Conservation (phyloP, 2,797 vertebrate genomes). For the Petrocephalus schoutedeni region DNA sequence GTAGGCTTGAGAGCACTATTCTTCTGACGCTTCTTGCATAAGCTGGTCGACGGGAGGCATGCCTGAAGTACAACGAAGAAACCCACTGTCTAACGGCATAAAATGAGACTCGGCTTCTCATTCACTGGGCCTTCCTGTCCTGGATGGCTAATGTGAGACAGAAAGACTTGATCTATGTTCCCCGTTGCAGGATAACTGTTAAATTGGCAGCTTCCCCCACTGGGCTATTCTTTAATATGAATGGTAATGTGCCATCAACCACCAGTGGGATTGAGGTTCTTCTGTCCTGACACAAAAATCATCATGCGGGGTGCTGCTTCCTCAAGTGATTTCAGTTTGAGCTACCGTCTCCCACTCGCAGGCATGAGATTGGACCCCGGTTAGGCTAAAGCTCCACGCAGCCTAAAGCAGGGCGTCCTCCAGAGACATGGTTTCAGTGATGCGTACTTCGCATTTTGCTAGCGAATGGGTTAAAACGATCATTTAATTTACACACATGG, state of each 20-base stretch:
- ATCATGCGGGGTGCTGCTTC: neutral
- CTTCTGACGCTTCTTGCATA: neutral
- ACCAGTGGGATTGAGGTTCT: neutral
- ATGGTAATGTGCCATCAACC: constrained; percentile 17
- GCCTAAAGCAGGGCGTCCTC: neutral
- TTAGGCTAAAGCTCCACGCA: neutral
- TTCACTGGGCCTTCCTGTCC: neutral
- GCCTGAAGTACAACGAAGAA: neutral
- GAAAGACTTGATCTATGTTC: neutral
- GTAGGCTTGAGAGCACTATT: neutral
- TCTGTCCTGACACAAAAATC: neutral
- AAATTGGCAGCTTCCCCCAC: neutral
- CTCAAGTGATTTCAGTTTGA: neutral
- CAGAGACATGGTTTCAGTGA: neutral
- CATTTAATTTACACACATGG: neutral
- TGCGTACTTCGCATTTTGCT: neutral
- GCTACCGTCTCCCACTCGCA: neutral
- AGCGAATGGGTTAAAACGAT: neutral
- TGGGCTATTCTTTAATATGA: constrained; percentile 22
- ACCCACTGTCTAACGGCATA: neutral
- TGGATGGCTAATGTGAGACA: neutral
- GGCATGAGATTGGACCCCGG: neutral
- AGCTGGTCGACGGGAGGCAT: neutral
- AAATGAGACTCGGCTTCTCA: neutral
- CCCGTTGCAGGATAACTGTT: neutral